These are phyloP conservation scores for Caenorhabditis zanzibari DNA, from an alignment of 2,888 invertebrate species.

Conservation along the genomic window DNA sequence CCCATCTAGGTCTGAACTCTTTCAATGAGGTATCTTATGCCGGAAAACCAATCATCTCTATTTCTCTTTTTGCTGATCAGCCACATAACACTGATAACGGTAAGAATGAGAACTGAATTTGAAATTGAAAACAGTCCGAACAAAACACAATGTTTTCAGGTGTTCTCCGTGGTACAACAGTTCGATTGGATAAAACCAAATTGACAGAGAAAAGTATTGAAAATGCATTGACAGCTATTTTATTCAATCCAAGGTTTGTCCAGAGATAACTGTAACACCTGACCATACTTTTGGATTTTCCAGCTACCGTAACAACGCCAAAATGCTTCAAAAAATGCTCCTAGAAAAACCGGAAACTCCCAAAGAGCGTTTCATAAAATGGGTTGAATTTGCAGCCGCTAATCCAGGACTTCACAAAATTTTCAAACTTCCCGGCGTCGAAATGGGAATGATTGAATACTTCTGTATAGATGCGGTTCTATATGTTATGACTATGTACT, in stretches of 20 bases:
- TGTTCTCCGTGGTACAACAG: constrained; percentile 55
- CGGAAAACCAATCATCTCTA: constrained; percentile 65
- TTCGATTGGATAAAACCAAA: constrained; percentile 51
- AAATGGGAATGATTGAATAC: constrained; percentile 59
- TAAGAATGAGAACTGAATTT: constrained; percentile 13
- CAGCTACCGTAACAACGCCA: constrained; percentile 38
- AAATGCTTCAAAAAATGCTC: constrained; percentile 59
- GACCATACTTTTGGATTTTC: not conserved
- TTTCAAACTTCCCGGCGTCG: constrained; percentile 57
- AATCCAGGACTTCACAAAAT: constrained; percentile 65
- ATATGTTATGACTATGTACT: not conserved
- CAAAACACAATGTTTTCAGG: constrained; percentile 53
- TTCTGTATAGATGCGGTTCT: constrained; percentile 62
- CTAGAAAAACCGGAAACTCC: constrained; percentile 58
- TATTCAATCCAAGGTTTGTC: constrained; percentile 38
- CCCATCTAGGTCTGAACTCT: constrained; percentile 70
- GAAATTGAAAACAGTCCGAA: not conserved
- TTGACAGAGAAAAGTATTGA: constrained; percentile 55
- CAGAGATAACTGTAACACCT: too few relatives aligned
- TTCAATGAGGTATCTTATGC: constrained; percentile 64
- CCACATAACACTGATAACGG: constrained; percentile 65
- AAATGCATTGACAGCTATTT: constrained; percentile 35
- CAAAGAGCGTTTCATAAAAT: constrained; percentile 61
- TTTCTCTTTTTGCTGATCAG: constrained; percentile 73
- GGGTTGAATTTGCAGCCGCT: constrained; percentile 65